These are phyloP conservation scores for Shargacucullia verbasci DNA, from an alignment of 2,888 invertebrate genomes.

Conservation along the genomic window DNA sequence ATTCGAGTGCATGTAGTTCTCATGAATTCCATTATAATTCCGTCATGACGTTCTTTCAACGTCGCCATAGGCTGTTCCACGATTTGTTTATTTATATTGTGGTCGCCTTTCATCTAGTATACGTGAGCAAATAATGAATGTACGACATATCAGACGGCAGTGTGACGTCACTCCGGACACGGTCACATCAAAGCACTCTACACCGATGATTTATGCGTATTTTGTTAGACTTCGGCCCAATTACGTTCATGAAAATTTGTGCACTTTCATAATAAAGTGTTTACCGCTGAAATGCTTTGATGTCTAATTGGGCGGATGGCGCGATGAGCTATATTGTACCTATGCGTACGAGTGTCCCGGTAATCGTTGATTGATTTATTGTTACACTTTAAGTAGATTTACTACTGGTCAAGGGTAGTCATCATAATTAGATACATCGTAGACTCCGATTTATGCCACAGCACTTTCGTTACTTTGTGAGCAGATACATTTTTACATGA, in stretches of 20 bases:
- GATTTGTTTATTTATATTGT: conserved; percentile 87
- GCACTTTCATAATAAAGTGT: conserved; percentile 83
- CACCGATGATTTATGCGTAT: conserved; percentile 84
- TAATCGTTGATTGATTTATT: conserved; percentile 80
- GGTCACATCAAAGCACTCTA: conserved; percentile 83
- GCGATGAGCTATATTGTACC: conserved; percentile 59
- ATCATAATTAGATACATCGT: conserved; percentile 42
- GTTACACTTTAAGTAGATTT: conserved; percentile 52
- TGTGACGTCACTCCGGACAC: conserved; percentile 85
- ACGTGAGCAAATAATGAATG: conserved; percentile 88
- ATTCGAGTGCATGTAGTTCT: conserved; percentile 72
- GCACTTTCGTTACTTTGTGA: conserved; percentile 16
- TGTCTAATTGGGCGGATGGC: conserved; percentile 80
- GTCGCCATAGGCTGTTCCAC: conserved; percentile 75
- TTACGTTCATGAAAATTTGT: conserved; percentile 84
- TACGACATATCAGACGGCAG: conserved; percentile 79
- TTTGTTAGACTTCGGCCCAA: conserved; percentile 83
- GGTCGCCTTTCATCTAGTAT: conserved; percentile 86
- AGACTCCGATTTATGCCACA: conserved; percentile 25
- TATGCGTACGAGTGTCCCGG: conserved; percentile 61
- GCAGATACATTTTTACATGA: conserved; percentile 7
- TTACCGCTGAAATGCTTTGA: conserved; percentile 80
- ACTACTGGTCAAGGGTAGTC: conserved; percentile 48
- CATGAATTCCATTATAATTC: conserved; percentile 79
- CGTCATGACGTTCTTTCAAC: conserved; percentile 76